phyloP scores from a whole-genome alignment of 2,888 invertebrate genomes.

The Drosophila neutralis region DNA sequence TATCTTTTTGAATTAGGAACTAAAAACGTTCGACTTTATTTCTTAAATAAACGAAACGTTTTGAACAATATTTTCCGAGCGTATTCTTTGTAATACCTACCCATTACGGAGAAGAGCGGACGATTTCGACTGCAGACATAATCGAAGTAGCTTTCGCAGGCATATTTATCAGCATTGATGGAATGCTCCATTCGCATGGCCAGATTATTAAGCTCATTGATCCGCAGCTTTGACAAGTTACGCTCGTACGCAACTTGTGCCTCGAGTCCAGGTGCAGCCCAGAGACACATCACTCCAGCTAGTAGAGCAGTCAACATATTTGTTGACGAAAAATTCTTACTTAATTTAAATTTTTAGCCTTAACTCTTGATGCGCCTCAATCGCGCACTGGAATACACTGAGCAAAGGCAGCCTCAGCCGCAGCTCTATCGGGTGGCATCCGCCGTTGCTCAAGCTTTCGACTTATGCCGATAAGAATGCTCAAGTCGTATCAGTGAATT shows the following conservation, averaged over 20 bases:
- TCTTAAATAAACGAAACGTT: no score
- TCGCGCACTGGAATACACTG: conserved; percentile 44
- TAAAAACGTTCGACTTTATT: neutral
- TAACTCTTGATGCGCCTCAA: conserved; percentile 21
- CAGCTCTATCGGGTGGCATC: conserved; percentile 41
- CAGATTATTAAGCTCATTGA: conserved; percentile 74
- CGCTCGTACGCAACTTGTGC: conserved; percentile 72
- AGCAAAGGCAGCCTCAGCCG: conserved; percentile 3
- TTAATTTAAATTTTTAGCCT: conserved; percentile 3
- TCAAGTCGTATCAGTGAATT: conserved; percentile 53
- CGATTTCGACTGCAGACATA: conserved; percentile 82
- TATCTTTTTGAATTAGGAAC: no score
- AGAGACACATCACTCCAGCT: conserved; percentile 26
- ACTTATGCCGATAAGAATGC: conserved; percentile 46
- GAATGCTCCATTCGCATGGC: conserved; percentile 76
- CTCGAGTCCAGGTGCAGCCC: conserved; percentile 11
- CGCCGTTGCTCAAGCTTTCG: conserved; percentile 40
- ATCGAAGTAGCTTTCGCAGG: conserved; percentile 82
- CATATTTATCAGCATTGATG: conserved; percentile 75
- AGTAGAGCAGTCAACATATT: conserved; percentile 34
- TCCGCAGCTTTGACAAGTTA: conserved; percentile 77
- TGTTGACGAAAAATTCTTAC: neutral
- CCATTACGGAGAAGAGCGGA: conserved; percentile 82
- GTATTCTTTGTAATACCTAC: conserved; percentile 47
- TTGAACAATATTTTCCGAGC: neutral